Evolutionary conservation across 2,113 vertebrate species (phyloP).

Genomic region (Sebastes schlegelii): DNA sequence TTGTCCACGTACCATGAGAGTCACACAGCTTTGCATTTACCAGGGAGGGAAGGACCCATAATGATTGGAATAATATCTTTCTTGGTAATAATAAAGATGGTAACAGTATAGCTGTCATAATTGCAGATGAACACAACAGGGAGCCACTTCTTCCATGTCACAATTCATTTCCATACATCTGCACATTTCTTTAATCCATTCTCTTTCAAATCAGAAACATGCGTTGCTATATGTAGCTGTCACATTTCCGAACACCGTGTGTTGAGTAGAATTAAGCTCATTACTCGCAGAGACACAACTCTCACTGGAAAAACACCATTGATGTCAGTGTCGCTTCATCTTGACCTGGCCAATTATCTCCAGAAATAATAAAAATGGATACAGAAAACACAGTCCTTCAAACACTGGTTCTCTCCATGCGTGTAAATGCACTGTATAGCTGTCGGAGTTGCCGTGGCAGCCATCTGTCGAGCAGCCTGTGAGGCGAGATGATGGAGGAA

Average conservation of each 20-base stretch:
- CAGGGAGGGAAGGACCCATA: no score
- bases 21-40: background rate
- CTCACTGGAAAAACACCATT: background rate
- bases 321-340: background rate
- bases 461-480: conserved; percentile 47
- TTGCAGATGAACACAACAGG: background rate
- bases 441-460: background rate
- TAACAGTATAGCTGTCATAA: background rate
- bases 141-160: background rate
- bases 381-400: background rate
- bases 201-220: background rate
- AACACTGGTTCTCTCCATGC: background rate
- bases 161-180: background rate
- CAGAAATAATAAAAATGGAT: conserved; percentile 10
- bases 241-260: background rate
- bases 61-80: background rate
- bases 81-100: background rate
- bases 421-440: background rate
- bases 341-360: conserved; percentile 13
- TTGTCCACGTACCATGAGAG: background rate
- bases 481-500: conserved; percentile 39
- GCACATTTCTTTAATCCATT: background rate
- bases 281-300: background rate
- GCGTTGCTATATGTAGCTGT: background rate
- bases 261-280: background rate